These are phyloP conservation scores for Eufriesea mexicana DNA, from an alignment of 1,140 invertebrate species.

Conservation along the genomic window DNA sequence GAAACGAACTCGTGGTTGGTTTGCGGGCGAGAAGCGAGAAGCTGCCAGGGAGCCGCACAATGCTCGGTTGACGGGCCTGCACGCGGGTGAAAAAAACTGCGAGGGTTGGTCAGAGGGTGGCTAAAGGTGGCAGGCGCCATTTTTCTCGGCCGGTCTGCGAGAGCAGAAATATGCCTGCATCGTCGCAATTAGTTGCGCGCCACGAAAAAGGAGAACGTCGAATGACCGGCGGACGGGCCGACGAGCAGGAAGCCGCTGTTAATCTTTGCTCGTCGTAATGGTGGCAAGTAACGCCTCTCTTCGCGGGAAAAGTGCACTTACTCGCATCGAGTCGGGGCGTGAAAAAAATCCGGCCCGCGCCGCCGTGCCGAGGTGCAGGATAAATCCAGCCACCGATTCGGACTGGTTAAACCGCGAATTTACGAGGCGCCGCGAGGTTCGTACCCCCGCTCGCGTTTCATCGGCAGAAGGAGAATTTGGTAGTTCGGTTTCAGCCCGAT, in stretches of 20 bases:
- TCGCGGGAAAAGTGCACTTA: constrained; percentile 62
- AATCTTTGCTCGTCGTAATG: constrained; percentile 64
- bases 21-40: constrained; percentile 6
- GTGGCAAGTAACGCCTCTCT: constrained; percentile 59
- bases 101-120: not conserved
- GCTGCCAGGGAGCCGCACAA: constrained; percentile 16
- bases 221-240: constrained; percentile 36
- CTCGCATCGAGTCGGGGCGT: not conserved
- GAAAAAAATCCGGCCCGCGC: constrained; percentile 33
- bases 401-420: constrained; percentile 14
- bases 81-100: not conserved
- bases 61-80: constrained; percentile 5
- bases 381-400: not conserved
- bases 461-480: not conserved
- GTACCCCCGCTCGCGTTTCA: no score
- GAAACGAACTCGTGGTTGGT: constrained; percentile 38
- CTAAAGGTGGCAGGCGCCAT: constrained; percentile 36
- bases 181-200: constrained; percentile 64
- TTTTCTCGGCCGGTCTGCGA: constrained; percentile 57
- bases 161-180: constrained; percentile 64
- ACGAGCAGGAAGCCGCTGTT: constrained; percentile 62
- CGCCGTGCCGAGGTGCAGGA: constrained; percentile 1
- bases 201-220: constrained; percentile 55
- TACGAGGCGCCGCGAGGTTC: no score
- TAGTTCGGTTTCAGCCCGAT: not conserved